Evolutionary conservation across 1,140 invertebrate genomes (phyloP), one percentile per base, ranked within the genome.

Genomic region (Heliconius hermathena): DNA sequence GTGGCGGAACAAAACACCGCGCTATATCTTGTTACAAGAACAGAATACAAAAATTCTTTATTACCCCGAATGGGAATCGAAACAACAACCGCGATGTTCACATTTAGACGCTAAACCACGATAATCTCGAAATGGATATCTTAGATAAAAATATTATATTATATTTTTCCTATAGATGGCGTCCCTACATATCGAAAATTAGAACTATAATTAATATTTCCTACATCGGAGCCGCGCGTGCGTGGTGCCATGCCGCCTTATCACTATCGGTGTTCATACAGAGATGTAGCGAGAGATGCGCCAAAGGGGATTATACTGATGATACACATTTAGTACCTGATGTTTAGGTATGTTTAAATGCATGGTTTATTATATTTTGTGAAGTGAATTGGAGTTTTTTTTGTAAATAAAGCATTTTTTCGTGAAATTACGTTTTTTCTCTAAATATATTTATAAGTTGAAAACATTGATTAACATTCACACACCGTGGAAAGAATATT

Each of bases 281-380:
- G 57, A 52, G 78, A 26, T 36, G 36, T 13, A 49, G 13, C 18
- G 38, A 60, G 41, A 60, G 41, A 22, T 3, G 22, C 9, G 26
- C 20, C n/a, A 33, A 41, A n/a, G 26, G 8, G 8, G 73, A 79
- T 36, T 57, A 77, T 26, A 77, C 76, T 33, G 77, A 78, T 22
- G 77, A 78, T 22, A n/a, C 6, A 0, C 20, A 78, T 13, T 52
- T 78, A 8, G 11, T 78, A 22, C 77, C 71, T 33, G 20, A 13
- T 66, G 26, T 66, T 26, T 66, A 26, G 11, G 16, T 13, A 46
- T 46, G 13, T 46, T 46, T 46, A 13, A 46, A 46, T 46, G 5
- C 6, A n/a, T 20, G 1, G 20, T 54, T 54, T n/a, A 54, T 54
- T 20, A n/a, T 54, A 20, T 54, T 54, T 54, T 2, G 3, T n/a